phyloP scores from a whole-genome alignment of 2,113 vertebrate genomes.

The Ranitomeya variabilis region DNA sequence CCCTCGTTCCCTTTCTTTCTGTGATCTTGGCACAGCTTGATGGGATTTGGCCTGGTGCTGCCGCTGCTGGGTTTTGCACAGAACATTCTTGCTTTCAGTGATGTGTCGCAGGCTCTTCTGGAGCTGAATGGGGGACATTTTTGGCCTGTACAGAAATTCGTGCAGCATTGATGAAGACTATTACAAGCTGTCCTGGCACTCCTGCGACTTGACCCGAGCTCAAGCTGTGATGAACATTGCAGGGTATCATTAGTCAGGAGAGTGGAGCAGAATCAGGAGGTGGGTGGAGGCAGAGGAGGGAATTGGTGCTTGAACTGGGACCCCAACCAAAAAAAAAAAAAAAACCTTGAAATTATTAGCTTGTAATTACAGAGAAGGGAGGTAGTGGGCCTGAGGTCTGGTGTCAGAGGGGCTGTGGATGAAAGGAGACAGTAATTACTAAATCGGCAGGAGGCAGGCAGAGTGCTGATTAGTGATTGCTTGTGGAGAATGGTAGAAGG shows the following conservation, averaged over 20 bases:
- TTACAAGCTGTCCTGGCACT: conserved; percentile 51
- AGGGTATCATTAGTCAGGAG: conserved; percentile 66
- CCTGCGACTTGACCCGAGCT: conserved; percentile 54
- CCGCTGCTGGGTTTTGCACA: conserved; percentile 1
- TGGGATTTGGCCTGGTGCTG: neutral
- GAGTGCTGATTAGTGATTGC: conserved; percentile 69
- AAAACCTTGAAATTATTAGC: conserved; percentile 73
- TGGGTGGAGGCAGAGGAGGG: conserved; percentile 50
- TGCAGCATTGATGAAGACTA: conserved; percentile 61
- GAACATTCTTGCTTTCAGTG: neutral
- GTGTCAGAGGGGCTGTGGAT: conserved; percentile 66
- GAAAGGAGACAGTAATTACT: conserved; percentile 76
- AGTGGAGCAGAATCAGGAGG: conserved; percentile 58
- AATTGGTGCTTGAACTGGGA: conserved; percentile 67
- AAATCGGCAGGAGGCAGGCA: conserved; percentile 67
- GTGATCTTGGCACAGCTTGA: conserved; percentile 13
- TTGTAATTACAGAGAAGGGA: conserved; percentile 76
- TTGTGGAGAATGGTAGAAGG: conserved; percentile 57
- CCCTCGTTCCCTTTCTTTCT: neutral
- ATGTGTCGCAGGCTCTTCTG: neutral
- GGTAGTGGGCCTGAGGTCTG: conserved; percentile 70
- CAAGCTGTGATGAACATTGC: conserved; percentile 60
- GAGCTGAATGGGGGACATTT: conserved; percentile 33
- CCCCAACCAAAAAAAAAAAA: conserved; percentile 61
- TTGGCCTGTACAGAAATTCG: conserved; percentile 61